A percentile compares a stretch with the other conserved stretches of the same genome.
Evolutionary conservation across 2,113 vertebrate species (phyloP).

Genomic region (Raja brachyura): DNA sequence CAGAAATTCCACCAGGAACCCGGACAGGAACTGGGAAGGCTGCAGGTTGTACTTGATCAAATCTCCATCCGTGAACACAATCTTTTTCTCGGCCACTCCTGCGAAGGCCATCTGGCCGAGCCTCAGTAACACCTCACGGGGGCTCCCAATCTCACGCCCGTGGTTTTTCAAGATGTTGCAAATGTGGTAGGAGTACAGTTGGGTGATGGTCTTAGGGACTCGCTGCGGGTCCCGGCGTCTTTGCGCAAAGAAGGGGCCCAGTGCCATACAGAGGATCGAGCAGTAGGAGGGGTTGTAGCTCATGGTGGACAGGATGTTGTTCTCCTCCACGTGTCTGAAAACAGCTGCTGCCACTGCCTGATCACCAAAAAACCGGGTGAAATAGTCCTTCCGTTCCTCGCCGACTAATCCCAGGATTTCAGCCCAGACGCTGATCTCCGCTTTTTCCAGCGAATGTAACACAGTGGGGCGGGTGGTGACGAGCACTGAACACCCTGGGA

Average conservation of each 20-base stretch:
- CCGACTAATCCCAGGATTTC: constrained; percentile 5
- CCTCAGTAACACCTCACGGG: constrained; percentile 44
- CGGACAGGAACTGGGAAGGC: constrained; percentile 33
- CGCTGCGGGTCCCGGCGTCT: not conserved
- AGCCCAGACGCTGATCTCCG: not conserved
- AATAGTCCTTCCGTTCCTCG: not conserved
- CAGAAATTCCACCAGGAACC: constrained; percentile 42
- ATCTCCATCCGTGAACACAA: constrained; percentile 43
- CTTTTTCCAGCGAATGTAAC: not conserved
- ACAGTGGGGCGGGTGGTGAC: not conserved
- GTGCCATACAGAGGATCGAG: constrained; percentile 57
- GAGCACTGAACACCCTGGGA: constrained; percentile 8
- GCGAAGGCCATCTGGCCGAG: constrained; percentile 48
- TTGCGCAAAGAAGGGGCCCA: constrained; percentile 40
- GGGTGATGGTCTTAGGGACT: constrained; percentile 56
- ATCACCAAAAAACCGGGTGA: not conserved
- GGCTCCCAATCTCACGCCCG: constrained; percentile 24
- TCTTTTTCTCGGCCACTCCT: constrained; percentile 23
- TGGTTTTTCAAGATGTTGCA: constrained; percentile 46
- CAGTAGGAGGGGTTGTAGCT: constrained; percentile 57
- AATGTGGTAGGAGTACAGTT: constrained; percentile 51
- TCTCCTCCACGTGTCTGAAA: constrained; percentile 51
- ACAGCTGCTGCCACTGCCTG: constrained; percentile 40
- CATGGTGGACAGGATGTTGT: constrained; percentile 54
- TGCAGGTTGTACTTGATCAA: constrained; percentile 45